A percentile compares a stretch with the other conserved stretches of the same genome.
phyloP scores from a whole-genome alignment of 2,797 vertebrate genomes.

The Zenarchopterus dispar region DNA sequence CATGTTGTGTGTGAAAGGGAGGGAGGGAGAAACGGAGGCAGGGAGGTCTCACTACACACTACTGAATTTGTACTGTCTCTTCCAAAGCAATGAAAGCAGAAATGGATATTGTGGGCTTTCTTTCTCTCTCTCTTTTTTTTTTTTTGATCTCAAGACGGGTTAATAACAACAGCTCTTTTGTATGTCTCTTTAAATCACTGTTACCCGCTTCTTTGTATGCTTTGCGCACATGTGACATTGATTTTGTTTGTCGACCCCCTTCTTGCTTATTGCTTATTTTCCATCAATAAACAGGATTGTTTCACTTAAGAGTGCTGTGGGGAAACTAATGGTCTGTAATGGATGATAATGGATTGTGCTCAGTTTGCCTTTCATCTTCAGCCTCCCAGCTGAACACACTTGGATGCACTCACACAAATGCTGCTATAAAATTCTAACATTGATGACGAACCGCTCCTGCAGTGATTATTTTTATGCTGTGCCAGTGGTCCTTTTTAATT shows the following conservation, averaged over 20 bases:
- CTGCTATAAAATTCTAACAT: not conserved
- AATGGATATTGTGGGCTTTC: constrained; percentile 20
- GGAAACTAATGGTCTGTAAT: constrained; percentile 76
- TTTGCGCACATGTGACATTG: constrained; percentile 44
- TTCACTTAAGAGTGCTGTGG: constrained; percentile 65
- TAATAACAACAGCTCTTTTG: constrained; percentile 6
- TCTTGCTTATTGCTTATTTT: constrained; percentile 60
- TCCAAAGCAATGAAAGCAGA: constrained; percentile 28
- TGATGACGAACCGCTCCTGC: not conserved
- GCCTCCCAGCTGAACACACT: constrained; percentile 11
- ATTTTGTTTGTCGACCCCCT: constrained; percentile 40
- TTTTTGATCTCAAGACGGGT: not conserved
- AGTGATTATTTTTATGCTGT: constrained; percentile 3
- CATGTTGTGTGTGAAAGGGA: constrained; percentile 39
- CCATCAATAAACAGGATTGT: constrained; percentile 73
- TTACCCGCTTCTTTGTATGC: constrained; percentile 33
- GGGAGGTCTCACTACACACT: constrained; percentile 13
- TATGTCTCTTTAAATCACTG: not conserved
- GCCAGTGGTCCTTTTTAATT: too few relatives aligned
- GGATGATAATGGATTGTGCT: constrained; percentile 76
- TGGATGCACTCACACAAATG: not conserved
- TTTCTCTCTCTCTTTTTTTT: too few relatives aligned
- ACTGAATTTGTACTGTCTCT: constrained; percentile 51
- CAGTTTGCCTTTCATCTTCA: constrained; percentile 67
- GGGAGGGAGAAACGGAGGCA: not conserved